Evolutionary conservation across 1,140 invertebrate species (phyloP), one percentile per base, ranked within the genome.

Genomic region (Drosophila asahinai): DNA sequence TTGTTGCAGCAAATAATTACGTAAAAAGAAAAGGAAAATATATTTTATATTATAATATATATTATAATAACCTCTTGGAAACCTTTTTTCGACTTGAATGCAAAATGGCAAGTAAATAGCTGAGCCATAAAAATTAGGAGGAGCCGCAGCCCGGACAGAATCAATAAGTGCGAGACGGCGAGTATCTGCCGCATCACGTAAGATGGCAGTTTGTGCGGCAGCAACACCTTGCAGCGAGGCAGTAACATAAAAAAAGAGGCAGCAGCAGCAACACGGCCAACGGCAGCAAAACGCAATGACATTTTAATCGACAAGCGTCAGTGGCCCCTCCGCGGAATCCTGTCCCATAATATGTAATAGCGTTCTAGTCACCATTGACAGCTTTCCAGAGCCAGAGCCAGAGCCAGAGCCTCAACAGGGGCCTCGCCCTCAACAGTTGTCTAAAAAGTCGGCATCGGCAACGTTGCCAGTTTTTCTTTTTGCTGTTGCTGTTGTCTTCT

Each of bases 341-440:
- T 33, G 51, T 48, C 48, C 66, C 61, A 63, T 61, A 70, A 68
- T 66, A 48, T 81, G 60, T 82, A 81, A 77, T 81, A 81, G 71
- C 60, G 81, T 70, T 83, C 64, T 83, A 83, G 76, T 76, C 81
- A 79, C 52, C 74, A 63, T 61, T 74, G 62, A 82, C 65, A 75
- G 62, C 52, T 58, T 57, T 61, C 51, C 62, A 80, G 19, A 11
- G 54, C 4, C 27, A 27, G 4, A 5, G 4, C 27, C 4, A 30
- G 27, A 6, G 54, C 38, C 48, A 42, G 42, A 62, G 42, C 66
- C 15, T 43, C 65, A 55, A 9, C 52, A 38, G 36, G 61, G 51
- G 71, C 79, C 60, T 79, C 68, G 80, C 84, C 77, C 81, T 89
- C 84, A 81, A 89, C 84, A 89, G 84, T 89, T 87, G 80, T 87